phyloP scores from a whole-genome alignment of 2,797 vertebrate species.

The Lagocephalus sceleratus region DNA sequence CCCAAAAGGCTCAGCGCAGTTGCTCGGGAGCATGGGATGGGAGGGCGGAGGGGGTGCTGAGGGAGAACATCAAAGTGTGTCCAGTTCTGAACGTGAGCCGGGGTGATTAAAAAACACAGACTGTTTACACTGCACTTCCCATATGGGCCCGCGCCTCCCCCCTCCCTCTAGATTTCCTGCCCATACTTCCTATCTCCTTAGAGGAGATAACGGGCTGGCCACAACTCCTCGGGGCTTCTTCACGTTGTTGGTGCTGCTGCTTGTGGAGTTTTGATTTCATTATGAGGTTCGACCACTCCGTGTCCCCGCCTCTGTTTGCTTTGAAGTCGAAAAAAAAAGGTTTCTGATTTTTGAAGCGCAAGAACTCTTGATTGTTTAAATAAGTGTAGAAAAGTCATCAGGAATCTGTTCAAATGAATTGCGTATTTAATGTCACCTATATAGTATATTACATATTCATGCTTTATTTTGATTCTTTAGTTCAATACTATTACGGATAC shows the following conservation, averaged over 20 bases:
- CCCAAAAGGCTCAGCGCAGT: slow-evolving; percentile 24
- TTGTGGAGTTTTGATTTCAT: neutral
- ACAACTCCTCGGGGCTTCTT: slow-evolving; percentile 39
- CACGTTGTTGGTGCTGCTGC: neutral
- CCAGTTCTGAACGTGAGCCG: slow-evolving; percentile 76
- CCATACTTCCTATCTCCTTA: slow-evolving; percentile 75
- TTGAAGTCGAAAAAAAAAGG: too few species aligned
- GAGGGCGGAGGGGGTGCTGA: slow-evolving; percentile 65
- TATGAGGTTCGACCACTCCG: too few species aligned
- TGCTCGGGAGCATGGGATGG: slow-evolving; percentile 58
- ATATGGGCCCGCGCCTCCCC: slow-evolving; percentile 65
- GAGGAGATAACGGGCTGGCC: slow-evolving; percentile 74
- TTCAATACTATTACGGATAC: too few species aligned
- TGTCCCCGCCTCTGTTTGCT: too few species aligned
- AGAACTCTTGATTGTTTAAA: too few species aligned
- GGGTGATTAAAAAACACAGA: slow-evolving; percentile 78
- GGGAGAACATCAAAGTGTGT: slow-evolving; percentile 78
- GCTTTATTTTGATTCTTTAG: too few species aligned
- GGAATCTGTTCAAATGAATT: too few species aligned
- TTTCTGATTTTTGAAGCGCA: too few species aligned
- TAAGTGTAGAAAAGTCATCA: too few species aligned
- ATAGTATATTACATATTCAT: too few species aligned
- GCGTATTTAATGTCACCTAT: too few species aligned
- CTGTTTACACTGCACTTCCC: slow-evolving; percentile 83
- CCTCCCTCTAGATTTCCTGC: slow-evolving; percentile 78